phyloP scores from a whole-genome alignment of 2,888 invertebrate species.

The Microctonus hyperodae region DNA sequence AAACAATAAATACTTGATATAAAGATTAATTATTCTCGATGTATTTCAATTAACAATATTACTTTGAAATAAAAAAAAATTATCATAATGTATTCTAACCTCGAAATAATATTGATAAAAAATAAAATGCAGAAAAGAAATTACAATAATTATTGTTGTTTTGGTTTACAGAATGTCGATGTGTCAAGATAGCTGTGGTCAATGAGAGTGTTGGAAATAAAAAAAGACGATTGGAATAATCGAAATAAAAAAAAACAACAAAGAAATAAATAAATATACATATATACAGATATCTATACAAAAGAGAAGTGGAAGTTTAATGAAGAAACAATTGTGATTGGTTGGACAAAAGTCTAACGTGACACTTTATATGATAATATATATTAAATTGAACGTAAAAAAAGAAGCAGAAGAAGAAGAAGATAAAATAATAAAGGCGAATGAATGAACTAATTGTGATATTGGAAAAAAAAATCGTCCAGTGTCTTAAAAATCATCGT shows the following conservation, averaged over 20 bases:
- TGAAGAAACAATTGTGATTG: constrained; percentile 19
- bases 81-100: background rate
- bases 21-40: background rate
- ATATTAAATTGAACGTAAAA: constrained; percentile 2
- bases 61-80: background rate
- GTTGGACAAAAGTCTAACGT: constrained; percentile 17
- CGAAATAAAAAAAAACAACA: constrained; percentile 18
- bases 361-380: constrained; percentile 16
- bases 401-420: background rate
- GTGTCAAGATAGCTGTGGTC: constrained; percentile 30
- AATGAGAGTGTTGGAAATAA: constrained; percentile 7
- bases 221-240: background rate
- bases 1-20: no score
- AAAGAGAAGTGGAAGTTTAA: constrained; percentile 26
- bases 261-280: constrained; percentile 10
- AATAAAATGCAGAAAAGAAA: no score
- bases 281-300: constrained; percentile 15
- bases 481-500: constrained; percentile 6
- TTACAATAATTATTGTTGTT: constrained; percentile 24
- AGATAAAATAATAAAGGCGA: background rate
- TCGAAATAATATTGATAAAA: background rate
- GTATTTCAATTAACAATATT: background rate
- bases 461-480: background rate
- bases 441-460: constrained; percentile 8
- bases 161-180: constrained; percentile 30